A percentile compares a stretch with the other conserved stretches of the same genome.
Evolutionary conservation across 2,797 vertebrate species (phyloP).

Genomic region (Discoglossus pictus): DNA sequence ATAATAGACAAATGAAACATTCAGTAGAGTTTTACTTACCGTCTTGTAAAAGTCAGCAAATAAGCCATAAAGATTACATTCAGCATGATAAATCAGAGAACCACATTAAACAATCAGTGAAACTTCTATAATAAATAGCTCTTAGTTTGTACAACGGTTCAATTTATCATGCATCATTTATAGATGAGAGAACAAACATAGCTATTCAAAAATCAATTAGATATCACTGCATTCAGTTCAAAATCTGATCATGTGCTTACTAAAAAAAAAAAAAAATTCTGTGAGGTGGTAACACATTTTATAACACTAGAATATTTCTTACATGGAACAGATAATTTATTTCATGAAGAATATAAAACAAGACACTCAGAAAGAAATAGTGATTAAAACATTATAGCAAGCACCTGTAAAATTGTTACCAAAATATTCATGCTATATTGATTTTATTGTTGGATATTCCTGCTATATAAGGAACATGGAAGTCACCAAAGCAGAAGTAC

Average conservation of each 20-base stretch:
- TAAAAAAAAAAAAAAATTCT: conserved; percentile 17
- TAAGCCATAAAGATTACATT: no score
- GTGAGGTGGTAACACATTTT: conserved; percentile 39
- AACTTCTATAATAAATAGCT: conserved; percentile 3
- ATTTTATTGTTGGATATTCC: no score
- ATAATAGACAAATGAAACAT: no score
- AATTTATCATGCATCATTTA: conserved; percentile 38
- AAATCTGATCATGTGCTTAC: conserved; percentile 40
- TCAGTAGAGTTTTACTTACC: no score
- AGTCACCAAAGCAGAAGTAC: no score
- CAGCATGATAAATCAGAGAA: no score
- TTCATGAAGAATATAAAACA: background rate
- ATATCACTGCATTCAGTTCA: background rate
- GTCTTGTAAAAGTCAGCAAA: no score
- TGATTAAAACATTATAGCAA: background rate
- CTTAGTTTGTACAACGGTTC: conserved; percentile 25
- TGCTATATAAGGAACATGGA: no score
- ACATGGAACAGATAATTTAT: conserved; percentile 17
- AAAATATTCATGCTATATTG: no score
- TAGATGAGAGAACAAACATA: conserved; percentile 27
- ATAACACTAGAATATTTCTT: conserved; percentile 22
- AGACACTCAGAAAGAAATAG: background rate
- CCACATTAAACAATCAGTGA: no score
- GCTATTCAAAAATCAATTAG: conserved; percentile 28
- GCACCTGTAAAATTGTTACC: conserved; percentile 6